These are phyloP conservation scores for Echinops telfairi DNA, from an alignment of 2,113 vertebrate genomes.

Conservation along the genomic window DNA sequence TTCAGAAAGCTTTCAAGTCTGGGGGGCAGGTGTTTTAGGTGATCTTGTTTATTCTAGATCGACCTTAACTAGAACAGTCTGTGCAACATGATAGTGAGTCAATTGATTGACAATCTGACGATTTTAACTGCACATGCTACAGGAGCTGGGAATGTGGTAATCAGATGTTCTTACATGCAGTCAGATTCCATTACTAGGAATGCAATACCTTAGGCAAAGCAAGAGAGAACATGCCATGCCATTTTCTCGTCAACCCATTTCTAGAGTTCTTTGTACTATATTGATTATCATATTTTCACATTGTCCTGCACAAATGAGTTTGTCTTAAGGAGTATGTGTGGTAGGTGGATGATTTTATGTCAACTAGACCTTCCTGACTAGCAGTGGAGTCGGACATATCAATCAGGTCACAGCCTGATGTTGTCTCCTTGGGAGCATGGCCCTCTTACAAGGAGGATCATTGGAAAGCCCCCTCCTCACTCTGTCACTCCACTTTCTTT, in stretches of 20 bases:
- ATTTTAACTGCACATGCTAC: conserved; percentile 7
- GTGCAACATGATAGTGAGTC: conserved; percentile 21
- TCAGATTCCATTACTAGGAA: conserved; percentile 49
- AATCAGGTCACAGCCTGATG: too few species aligned
- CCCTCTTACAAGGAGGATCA: too few species aligned
- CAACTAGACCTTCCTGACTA: too few species aligned
- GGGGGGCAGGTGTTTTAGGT: not conserved
- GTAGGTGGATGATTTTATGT: too few species aligned
- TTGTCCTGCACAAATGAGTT: conserved; percentile 27
- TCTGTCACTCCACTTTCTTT: too few species aligned
- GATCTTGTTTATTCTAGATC: not conserved
- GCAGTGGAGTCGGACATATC: too few species aligned
- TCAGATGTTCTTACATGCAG: conserved; percentile 29
- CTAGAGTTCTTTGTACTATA: conserved; percentile 26
- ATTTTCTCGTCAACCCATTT: conserved; percentile 37
- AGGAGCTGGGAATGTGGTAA: not conserved
- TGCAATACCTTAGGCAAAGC: not conserved
- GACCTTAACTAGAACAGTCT: not conserved
- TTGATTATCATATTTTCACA: conserved; percentile 42
- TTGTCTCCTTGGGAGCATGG: too few species aligned
- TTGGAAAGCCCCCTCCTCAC: too few species aligned
- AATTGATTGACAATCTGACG: conserved; percentile 1
- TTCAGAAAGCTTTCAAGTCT: not conserved
- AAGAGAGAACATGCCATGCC: not conserved
- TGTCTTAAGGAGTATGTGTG: not conserved